Conservation (phyloP, 2,113 vertebrate genomes). For the Bolborhynchus lineola region DNA sequence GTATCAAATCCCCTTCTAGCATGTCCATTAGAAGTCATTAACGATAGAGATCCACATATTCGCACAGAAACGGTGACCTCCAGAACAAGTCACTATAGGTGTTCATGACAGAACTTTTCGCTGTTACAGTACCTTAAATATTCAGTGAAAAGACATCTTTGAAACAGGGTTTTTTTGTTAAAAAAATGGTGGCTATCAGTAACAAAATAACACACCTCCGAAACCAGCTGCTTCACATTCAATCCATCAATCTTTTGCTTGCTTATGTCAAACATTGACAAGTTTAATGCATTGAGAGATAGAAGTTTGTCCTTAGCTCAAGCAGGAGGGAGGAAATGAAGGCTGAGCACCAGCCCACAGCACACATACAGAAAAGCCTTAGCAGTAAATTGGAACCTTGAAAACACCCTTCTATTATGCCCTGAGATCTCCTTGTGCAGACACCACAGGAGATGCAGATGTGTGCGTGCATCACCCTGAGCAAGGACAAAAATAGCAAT, state of each 20-base stretch:
- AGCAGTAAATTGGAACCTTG: neutral
- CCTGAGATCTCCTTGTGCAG: neutral
- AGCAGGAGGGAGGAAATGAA: constrained; percentile 20
- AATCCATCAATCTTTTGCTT: constrained; percentile 34
- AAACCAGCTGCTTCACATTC: constrained; percentile 34
- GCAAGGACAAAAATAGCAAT: neutral
- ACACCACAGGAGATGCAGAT: neutral
- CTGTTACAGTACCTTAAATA: constrained; percentile 3
- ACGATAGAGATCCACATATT: neutral
- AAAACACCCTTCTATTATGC: neutral
- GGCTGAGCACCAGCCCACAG: neutral
- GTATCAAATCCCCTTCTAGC: neutral
- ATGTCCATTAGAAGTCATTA: neutral
- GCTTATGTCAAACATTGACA: constrained; percentile 48
- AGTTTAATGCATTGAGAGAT: constrained; percentile 11
- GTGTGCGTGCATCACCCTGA: neutral
- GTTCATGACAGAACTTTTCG: neutral
- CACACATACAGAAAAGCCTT: neutral
- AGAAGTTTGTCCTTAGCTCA: constrained; percentile 31
- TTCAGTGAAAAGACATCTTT: neutral
- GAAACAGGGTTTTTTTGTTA: neutral
- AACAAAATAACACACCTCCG: constrained; percentile 12
- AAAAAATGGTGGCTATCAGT: constrained; percentile 6
- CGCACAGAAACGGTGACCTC: neutral
- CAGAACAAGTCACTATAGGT: neutral